Conservation (phyloP, 2,888 invertebrate genomes). For the Eupithecia vulgata region DNA sequence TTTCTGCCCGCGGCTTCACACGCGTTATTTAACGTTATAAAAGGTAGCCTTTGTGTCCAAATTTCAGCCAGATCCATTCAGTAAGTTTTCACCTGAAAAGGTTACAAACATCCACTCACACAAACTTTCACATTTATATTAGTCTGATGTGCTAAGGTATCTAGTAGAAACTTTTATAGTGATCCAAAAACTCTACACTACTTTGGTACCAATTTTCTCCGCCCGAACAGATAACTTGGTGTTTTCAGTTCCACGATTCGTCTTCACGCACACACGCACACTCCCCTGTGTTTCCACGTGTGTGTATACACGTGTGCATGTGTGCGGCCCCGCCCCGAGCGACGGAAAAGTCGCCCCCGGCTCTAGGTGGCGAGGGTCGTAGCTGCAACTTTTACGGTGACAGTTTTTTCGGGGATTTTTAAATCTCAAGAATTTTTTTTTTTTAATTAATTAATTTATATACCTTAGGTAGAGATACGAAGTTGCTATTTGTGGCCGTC, state of each 20-base stretch:
- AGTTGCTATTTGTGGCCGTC: too few species aligned
- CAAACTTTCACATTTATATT: too few species aligned
- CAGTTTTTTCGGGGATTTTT: constrained; percentile 20
- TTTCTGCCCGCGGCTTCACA: too few species aligned
- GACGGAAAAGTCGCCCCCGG: constrained; percentile 62
- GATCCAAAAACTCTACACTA: neutral
- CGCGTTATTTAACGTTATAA: too few species aligned
- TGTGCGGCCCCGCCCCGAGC: constrained; percentile 73
- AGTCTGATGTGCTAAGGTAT: too few species aligned
- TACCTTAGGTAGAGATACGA: too few species aligned
- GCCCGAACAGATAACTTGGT: neutral
- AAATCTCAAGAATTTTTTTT: too few species aligned
- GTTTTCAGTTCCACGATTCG: neutral
- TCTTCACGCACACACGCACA: constrained; percentile 29
- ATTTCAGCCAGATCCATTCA: too few species aligned
- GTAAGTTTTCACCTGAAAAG: too few species aligned
- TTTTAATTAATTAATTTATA: too few species aligned
- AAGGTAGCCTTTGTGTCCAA: too few species aligned
- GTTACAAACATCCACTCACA: too few species aligned
- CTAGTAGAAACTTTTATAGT: neutral
- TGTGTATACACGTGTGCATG: constrained; percentile 31
- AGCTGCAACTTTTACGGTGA: constrained; percentile 49
- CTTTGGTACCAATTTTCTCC: neutral
- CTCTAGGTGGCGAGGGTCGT: constrained; percentile 47
- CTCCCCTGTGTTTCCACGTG: constrained; percentile 38